Percentiles rank a stretch among this genome's conserved stretches.
These are phyloP conservation scores for Ophion obscuratus DNA, from an alignment of 2,888 invertebrate genomes.

Conservation along the genomic window DNA sequence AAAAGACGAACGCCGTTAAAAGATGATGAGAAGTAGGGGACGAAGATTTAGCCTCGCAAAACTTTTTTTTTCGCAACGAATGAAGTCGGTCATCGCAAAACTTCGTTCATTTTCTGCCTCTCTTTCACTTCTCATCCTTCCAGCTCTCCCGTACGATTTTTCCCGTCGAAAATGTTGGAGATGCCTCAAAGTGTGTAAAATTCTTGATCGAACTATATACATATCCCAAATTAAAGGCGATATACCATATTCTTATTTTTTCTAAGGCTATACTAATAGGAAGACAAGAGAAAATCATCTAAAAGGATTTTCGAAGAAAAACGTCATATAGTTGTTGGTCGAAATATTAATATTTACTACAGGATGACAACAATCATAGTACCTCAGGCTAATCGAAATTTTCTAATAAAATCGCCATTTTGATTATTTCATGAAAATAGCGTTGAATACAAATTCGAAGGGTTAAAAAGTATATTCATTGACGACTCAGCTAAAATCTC, in stretches of 20 bases:
- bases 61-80: slow-evolving; percentile 36
- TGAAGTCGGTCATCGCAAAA: slow-evolving; percentile 42
- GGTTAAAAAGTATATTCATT: too few species aligned
- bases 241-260: neutral
- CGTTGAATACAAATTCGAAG: too few species aligned
- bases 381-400: too few species aligned
- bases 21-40: slow-evolving; percentile 35
- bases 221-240: slow-evolving; percentile 1
- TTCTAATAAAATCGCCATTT: too few species aligned
- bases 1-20: slow-evolving; percentile 28
- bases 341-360: too few species aligned
- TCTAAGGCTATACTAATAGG: neutral
- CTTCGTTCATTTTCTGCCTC: slow-evolving; percentile 22
- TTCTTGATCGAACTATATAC: slow-evolving; percentile 24
- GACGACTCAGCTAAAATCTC: too few species aligned
- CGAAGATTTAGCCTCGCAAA: slow-evolving; percentile 39
- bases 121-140: neutral
- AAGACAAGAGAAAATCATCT: neutral
- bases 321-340: too few species aligned
- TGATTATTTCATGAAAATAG: too few species aligned
- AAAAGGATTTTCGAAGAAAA: neutral
- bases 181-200: slow-evolving; percentile 19
- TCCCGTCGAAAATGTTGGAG: neutral
- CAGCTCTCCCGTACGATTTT: neutral
- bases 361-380: too few species aligned